A percentile compares a stretch with the other conserved stretches of the same genome.
These are phyloP conservation scores for Hydrotaea cyrtoneurina DNA, from an alignment of 2,888 invertebrate genomes.

Conservation along the genomic window DNA sequence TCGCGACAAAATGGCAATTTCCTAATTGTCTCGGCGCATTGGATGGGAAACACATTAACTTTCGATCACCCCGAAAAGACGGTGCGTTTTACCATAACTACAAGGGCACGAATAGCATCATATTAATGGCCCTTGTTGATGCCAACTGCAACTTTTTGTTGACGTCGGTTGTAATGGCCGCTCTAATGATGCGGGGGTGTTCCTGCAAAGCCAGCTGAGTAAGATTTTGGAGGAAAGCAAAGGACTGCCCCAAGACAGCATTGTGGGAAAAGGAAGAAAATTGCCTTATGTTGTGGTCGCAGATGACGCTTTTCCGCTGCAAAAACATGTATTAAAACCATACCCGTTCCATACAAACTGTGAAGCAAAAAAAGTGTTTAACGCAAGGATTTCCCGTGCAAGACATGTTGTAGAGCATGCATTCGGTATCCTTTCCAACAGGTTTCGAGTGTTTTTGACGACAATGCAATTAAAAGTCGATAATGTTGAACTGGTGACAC, in stretches of 20 bases:
- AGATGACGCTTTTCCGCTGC: conserved; percentile 64
- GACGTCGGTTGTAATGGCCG: conserved; percentile 59
- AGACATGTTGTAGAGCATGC: conserved; percentile 42
- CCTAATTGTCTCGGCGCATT: conserved; percentile 59
- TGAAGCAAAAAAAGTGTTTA: conserved; percentile 34
- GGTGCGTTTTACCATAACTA: conserved; percentile 54
- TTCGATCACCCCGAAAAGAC: conserved; percentile 47
- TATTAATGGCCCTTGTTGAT: conserved; percentile 56
- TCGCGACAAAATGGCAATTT: conserved; percentile 60
- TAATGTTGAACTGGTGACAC: too few species aligned
- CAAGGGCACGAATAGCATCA: conserved; percentile 57
- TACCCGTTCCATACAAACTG: conserved; percentile 48
- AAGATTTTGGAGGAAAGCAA: conserved; percentile 37
- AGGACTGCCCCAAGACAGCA: conserved; percentile 35
- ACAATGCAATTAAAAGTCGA: conserved; percentile 35
- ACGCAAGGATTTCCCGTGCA: conserved; percentile 28
- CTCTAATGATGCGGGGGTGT: conserved; percentile 55
- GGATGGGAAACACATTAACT: conserved; percentile 55
- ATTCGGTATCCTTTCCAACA: conserved; percentile 37
- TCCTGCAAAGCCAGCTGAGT: conserved; percentile 50
- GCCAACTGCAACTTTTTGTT: conserved; percentile 52
- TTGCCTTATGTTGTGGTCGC: conserved; percentile 58
- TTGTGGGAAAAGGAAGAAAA: conserved; percentile 52
- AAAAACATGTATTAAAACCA: conserved; percentile 61
- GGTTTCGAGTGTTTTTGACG: conserved; percentile 35